Evolutionary conservation across 2,797 vertebrate species (phyloP), one percentile per base, ranked within the genome.

Genomic region (Spizella passerina): DNA sequence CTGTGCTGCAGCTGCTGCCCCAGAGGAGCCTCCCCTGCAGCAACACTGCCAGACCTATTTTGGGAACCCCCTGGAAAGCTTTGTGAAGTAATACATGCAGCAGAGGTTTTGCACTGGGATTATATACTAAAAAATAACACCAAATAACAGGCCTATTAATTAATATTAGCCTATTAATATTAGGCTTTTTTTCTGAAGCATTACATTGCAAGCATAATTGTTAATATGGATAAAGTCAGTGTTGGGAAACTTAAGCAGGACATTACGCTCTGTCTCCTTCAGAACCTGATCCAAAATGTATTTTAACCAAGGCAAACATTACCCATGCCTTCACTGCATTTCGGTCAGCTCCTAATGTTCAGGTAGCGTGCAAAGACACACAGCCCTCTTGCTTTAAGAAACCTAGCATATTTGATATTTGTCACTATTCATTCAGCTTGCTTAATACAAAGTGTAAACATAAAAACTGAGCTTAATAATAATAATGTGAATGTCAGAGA

Each of bases 1-100:
- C 76, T 15, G 34, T 1, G 22, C 57, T 88, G 49, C 38, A 60
- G 52, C 7, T 4, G 4, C 41, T 60, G 63, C 61, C 2, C 0
- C 5, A 19, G 20, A 47, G 57, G 23, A 68, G 43, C 55, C 47
- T 47, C 26, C 18, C n/a, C 46, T 32, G 2, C 8, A 63, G 30
- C 61, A 53, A 1, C 10, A 10, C 34, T 19, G 39, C 23, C 73
- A 71, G 22, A 18, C 3, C 1, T 1, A 4, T 4, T n/a, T 55
- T 14, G 43, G 85, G 61, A 88, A 27, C 4, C 7, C 36, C 9
- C 20, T 36, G 29, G 22, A 57, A 56, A 50, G 26, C 63, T 30
- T 7, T 41, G 16, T 7, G 7, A 86, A 71, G 8, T 5, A 6
- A 8, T 5, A 43, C 86, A 32, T 8, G 49, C 47, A 52, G 36